Evolutionary conservation across 2,113 vertebrate species (phyloP), one percentile per base, ranked within the genome.

Genomic region (Notarius quadriscutis): DNA sequence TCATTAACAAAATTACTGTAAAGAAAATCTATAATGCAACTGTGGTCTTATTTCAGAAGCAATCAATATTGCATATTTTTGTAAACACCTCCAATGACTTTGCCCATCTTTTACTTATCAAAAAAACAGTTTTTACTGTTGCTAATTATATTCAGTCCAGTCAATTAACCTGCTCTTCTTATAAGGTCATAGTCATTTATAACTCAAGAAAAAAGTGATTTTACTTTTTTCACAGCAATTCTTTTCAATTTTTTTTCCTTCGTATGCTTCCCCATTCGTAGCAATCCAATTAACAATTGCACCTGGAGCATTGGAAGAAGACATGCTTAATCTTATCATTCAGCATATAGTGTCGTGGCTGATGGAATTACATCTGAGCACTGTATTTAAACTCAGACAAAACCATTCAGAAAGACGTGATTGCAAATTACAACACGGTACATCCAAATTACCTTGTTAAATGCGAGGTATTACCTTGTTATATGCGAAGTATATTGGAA

Each of bases 311-410:
- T 57, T 57, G 51, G 25, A 12, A 55, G 20, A 75, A 55, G 48
- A 75, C 51, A 10, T 84, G 65, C 50, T 84, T 72, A 27, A 79
- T 51, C 51, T 75, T 75, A 82, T 65, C 78, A 58, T 53, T 69
- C 30, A 72, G 62, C 22, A 30, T 72, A 60, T 22, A 74, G 63
- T 71, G 63, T 69, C 63, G 20, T 82, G 55, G 27, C 34, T 55
- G 30, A 27, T 74, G 79, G 86, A n/a, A 71, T 77, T 22, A 20
- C 20, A 72, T 72, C 30, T 72, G 53, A 84, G 83, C 67, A 25
- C 67, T 62, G 55, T 67, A 75, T 85, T 85, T 85, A 85, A 85
- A 75, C 55, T 30, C 71, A 85, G 72, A 85, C 57, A 50, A 85
- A 85, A 85, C 3, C 34, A 85, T 63, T 25, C 25, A 77, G 72